Evolutionary conservation across 2,888 invertebrate species (phyloP), one percentile per base, ranked within the genome.

Genomic region (Cerastoderma edule): DNA sequence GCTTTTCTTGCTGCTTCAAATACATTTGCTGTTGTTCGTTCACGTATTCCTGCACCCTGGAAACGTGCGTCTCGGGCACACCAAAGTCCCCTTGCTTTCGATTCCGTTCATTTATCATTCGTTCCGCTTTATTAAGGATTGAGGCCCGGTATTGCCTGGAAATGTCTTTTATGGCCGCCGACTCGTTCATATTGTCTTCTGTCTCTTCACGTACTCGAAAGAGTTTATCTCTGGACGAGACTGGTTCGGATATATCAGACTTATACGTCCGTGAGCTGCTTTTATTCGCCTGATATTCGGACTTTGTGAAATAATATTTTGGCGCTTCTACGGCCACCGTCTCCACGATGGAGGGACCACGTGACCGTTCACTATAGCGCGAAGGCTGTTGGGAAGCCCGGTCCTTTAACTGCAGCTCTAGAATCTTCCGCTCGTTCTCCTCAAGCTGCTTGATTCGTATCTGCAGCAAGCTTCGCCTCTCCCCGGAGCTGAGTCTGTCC

Each of bases 71-170:
- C n/a, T 30, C 22, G 8, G 16, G 28, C 19, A 6, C n/a, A 33
- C 30, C 6, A n/a, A n/a, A n/a, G 24, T 35, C 46, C 48, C n/a
- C 13, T 10, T 79, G 75, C 16, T 74, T 68, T 22, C 66, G 67
- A 60, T 83, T 81, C 48, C 80, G 33, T 16, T 79, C 74, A 35
- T 75, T 72, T 19, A 85, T 50, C 22, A 86, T 63, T 48, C 75
- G 53, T 57, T 86, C 84, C 3, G 83, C 86, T 66, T 83, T 80
- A 48, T 78, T 77, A 30, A 86, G 57, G 22, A 84, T 76, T n/a
- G 82, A 79, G 39, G 71, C 63, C 32, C 86, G 70, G 19, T 73
- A 54, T 16, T 65, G 39, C 22, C 78, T 65, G 3, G 67, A 67
- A 4, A 60, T 60, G 6, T n/a, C 24, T 22, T 27, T 2, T 32